These are phyloP conservation scores for Phaethon lepturus DNA, from an alignment of 2,113 vertebrate species.

Conservation along the genomic window DNA sequence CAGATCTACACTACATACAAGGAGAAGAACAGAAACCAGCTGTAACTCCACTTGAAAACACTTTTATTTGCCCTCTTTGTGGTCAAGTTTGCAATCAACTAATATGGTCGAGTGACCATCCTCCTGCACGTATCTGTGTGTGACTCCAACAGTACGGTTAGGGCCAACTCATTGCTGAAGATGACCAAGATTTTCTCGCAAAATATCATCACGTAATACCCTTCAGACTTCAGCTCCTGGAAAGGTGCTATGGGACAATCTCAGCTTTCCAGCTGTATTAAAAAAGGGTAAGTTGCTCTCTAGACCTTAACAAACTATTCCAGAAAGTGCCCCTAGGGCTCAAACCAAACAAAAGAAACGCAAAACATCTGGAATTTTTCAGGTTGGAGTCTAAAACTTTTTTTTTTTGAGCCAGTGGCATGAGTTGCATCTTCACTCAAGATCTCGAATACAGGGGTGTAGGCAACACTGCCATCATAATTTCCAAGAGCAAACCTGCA, in stretches of 20 bases:
- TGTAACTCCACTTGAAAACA: background rate
- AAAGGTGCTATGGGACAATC: background rate
- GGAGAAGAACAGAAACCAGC: background rate
- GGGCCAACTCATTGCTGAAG: background rate
- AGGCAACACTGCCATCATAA: background rate
- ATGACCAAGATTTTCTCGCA: background rate
- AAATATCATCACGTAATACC: background rate
- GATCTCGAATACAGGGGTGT: background rate
- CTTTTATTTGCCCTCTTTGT: background rate
- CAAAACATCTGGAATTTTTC: background rate
- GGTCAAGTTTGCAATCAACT: background rate
- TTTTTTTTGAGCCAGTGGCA: background rate
- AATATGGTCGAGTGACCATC: background rate
- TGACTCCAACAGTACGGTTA: background rate
- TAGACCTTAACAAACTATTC: background rate
- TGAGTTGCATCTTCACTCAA: background rate
- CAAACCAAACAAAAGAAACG: background rate
- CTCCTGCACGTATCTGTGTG: background rate
- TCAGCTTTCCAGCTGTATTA: background rate
- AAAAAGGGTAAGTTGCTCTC: background rate
- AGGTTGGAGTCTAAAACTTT: background rate
- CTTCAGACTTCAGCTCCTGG: background rate
- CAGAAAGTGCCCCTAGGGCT: background rate
- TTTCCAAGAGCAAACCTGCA: background rate
- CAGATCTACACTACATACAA: fast-evolving